These are phyloP conservation scores for Ardeotis arabs DNA, from an alignment of 2,113 vertebrate genomes.

Conservation along the genomic window DNA sequence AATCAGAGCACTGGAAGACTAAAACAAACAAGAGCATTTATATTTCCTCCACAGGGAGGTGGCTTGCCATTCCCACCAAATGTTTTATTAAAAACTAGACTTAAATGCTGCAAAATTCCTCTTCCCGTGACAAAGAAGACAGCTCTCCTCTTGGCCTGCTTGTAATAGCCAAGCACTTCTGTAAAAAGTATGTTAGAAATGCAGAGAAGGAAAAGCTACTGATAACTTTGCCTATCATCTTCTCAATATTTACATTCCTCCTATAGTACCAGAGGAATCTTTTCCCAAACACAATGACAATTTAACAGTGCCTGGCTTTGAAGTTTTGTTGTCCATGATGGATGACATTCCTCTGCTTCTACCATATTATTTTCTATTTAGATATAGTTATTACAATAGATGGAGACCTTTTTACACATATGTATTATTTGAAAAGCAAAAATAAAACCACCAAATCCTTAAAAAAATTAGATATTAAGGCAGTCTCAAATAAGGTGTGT, in stretches of 20 bases:
- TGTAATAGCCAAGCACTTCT: neutral
- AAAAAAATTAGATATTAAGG: neutral
- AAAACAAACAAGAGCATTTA: neutral
- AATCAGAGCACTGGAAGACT: constrained; percentile 16
- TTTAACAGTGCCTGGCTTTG: neutral
- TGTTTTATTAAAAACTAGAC: constrained; percentile 59
- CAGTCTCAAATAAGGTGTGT: neutral
- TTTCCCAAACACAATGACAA: neutral
- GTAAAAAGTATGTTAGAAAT: neutral
- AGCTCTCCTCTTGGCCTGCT: neutral
- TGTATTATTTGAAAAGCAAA: neutral
- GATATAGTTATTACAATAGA: neutral
- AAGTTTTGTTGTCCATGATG: neutral
- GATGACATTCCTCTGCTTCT: neutral
- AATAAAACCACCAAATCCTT: neutral
- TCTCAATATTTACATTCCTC: neutral
- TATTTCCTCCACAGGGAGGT: constrained; percentile 3
- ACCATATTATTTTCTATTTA: neutral
- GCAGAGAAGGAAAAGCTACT: neutral
- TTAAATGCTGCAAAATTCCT: constrained; percentile 58
- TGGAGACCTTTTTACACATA: rapidly evolving
- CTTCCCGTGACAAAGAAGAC: neutral
- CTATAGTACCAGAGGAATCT: neutral
- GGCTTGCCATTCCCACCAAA: constrained; percentile 6
- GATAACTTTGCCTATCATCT: neutral